Base-by-base conservation (phyloP, 2,113 vertebrate genomes). In the Psittacara wagleri region DNA sequence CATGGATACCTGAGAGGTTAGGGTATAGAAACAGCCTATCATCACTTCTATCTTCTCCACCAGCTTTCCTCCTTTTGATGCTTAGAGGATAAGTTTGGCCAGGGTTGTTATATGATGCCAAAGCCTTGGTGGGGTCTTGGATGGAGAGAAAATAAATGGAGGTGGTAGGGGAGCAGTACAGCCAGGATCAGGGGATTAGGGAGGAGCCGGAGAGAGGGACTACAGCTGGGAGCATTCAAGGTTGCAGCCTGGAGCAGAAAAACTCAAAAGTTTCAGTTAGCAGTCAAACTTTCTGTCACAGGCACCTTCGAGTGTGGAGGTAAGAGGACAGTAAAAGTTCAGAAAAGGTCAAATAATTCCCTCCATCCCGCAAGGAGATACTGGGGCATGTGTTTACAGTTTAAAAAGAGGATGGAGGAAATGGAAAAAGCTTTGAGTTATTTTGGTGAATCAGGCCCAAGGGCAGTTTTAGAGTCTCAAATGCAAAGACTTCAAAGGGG, bases 401-500 rank as follows among this genome's bases (percentile, higher is more conserved):
- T 81, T 29, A 35, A 75, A 77, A 92, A 63, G 72, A 66, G 82
- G 49, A 80, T 66, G 70, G 68, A 95, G 94, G 92, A 88, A 96
- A 93, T 94, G 94, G 88, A 92, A 90, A 74, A 93, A 93, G 68
- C 91, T 75, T 75, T 14, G 74, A 67, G 68, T 81, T 76, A 31
- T 86, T 94, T 70, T 76, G 81, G 63, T 31, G 76, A 82, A 81
- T 74, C 63, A 55, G n/a, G n/a, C 87, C 90, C 87, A 87, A 70
- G 74, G 91, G 83, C 93, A 55, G 29, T 63, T 92, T 88, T 23
- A 67, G 79, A 70, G 87, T 63, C 2, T 92, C 66, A 57, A 72
- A 83, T 88, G 76, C 80, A 92, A 24, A 49, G 72, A 51, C 88
- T 93, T 96, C 91, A 94, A 92, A 94, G 82, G 74, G 37, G 46